Base-by-base conservation (phyloP, 2,113 vertebrate species). In the Pungitius pungitius region DNA sequence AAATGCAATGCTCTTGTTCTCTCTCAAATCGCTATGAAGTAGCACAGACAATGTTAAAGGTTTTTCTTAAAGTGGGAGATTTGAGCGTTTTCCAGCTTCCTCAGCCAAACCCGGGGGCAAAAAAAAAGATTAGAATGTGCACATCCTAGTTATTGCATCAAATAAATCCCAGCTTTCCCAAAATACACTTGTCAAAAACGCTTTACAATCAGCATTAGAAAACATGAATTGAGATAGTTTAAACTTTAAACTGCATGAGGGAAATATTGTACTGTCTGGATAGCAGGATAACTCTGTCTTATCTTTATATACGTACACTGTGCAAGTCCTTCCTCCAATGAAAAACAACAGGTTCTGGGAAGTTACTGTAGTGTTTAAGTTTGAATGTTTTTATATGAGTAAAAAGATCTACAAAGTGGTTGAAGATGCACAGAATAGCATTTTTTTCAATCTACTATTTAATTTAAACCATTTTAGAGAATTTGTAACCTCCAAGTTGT, bases 41-140 rank as follows among this genome's bases (percentile, higher is more conserved):
- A 77, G 40, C 42, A 60, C 69, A 78, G 64, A 85, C 26, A 49
- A 76, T 67, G 61, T 82, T 77, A 83, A 80, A 83, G 47, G 49
- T 6, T 83, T 83, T 64, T 72, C 67, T 42, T 20, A 57, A 58
- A 62, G 39, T 63, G 43, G 27, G n/a, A 0, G 18, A 80, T 30
- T 73, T 57, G 82, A 82, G 57, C 82, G 33, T 74, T 73, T 80
- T 69, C 78, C 77, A 66, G 60, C 13, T 69, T 78, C 22, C 75
- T 8, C 27, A 67, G 24, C 54, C 30, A 60, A 77, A 80, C 77
- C 60, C 51, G 8, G 18, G 11, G 37, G 71, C 43, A 64, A 56
- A 52, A 71, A 18, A 54, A 64, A 33, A 54, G 65, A 82, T 75
- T 69, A 78, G 24, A 79, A 74, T 73, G 47, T 61, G 45, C 33